Evolutionary conservation across 1,140 invertebrate species (phyloP), one percentile per base, ranked within the genome.

Genomic region (Diabrotica virgifera): DNA sequence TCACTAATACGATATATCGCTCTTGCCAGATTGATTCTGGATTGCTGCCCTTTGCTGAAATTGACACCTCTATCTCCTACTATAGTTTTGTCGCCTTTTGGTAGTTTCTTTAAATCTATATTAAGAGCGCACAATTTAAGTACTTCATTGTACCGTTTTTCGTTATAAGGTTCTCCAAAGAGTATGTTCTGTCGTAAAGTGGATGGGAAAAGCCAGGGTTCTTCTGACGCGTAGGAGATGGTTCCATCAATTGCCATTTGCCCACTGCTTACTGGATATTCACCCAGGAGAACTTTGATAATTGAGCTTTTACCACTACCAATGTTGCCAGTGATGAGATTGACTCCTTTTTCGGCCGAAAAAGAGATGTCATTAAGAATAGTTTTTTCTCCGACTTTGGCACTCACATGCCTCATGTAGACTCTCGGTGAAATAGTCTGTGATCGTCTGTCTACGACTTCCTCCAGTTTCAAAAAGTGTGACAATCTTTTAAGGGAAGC

Each of bases 11-110:
- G 85, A 78, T 95, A 95, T 5, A 95, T 83, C 10, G 92, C 87
- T 57, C 93, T 85, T 0, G 94, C 94, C 37, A 96, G 80, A 75
- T 92, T 95, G 6, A 98, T 91, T 72, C 95, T 85, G 0, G 95
- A 94, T 72, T 93, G 89, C 80, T 98, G 96, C 53, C 96, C 93
- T 50, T 92, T 92, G 70, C 89, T 92, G 5, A 94, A 78, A 38
- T 87, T 87, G 6, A 88, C 83, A 58, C 93, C 93, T 78, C 88
- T 84, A 73, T 96, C 93, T 38, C 91, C 92, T 4, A 95, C 89
- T 11, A 92, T 78, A 0, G 92, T 94, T 68, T 85, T 82, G 72
- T 95, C 93, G 24, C 89, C 86, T 8, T 66, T 64, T 36, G 67
- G 59, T 35, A 73, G 70, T 6, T 64, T 67, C 53, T 68, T 69